Percentiles rank a stretch among this genome's conserved stretches.
phyloP scores from a whole-genome alignment of 2,113 vertebrate species.

The Cottus gobio region DNA sequence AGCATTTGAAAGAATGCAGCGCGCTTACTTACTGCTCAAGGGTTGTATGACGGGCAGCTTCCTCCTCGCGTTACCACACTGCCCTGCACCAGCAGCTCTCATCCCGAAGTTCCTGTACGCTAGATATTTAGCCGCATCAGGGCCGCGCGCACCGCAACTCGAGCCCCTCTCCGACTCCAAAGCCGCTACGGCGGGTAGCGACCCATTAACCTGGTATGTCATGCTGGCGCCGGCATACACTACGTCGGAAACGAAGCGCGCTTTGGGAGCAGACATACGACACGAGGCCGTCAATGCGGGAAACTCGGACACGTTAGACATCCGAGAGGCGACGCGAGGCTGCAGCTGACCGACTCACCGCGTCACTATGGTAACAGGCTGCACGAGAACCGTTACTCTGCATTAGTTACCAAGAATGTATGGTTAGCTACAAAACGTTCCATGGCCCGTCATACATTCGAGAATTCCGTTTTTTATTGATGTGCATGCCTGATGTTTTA shows the following conservation, averaged over 20 bases:
- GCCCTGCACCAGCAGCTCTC: slow-evolving; percentile 50
- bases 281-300: not conserved
- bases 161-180: slow-evolving; percentile 16
- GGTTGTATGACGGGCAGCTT: slow-evolving; percentile 44
- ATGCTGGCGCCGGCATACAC: slow-evolving; percentile 33
- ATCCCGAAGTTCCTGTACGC: slow-evolving; percentile 36
- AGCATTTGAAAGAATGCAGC: too few relatives aligned
- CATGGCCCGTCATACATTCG: not conserved
- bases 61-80: not conserved
- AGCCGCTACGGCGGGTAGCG: slow-evolving; percentile 35
- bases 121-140: not conserved
- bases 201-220: slow-evolving; percentile 45
- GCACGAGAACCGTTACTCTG: not conserved
- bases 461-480: not conserved
- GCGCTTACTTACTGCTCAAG: slow-evolving; percentile 56
- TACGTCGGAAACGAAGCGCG: not conserved
- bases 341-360: slow-evolving; percentile 33
- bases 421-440: not conserved
- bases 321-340: slow-evolving; percentile 21
- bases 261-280: not conserved
- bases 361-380: slow-evolving; percentile 66
- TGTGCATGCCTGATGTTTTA: not conserved
- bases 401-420: not conserved
- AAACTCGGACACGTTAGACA: not conserved
- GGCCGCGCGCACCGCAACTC: slow-evolving; percentile 42